Evolutionary conservation across 2,888 invertebrate genomes (phyloP).

Genomic region (Lysandra coridon): DNA sequence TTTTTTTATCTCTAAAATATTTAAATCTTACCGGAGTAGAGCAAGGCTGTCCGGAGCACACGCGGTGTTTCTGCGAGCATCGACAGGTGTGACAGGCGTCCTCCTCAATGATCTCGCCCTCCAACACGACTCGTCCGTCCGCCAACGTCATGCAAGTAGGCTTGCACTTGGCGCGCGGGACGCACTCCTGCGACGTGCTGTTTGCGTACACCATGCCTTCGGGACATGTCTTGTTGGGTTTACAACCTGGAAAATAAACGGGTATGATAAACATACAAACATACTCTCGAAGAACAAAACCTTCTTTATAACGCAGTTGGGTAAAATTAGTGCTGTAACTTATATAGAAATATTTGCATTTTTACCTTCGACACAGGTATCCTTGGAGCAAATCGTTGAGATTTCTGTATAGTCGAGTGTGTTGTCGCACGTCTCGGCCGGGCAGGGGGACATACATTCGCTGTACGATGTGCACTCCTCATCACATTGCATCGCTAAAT

Average conservation of each 20-base stretch:
- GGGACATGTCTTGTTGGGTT: slow-evolving; percentile 84
- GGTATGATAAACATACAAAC: too few species aligned
- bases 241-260: slow-evolving; percentile 81
- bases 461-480: slow-evolving; percentile 89
- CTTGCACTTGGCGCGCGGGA: slow-evolving; percentile 86
- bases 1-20: not conserved
- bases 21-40: slow-evolving; percentile 54
- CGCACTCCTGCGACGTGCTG: slow-evolving; percentile 84
- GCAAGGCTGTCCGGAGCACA: slow-evolving; percentile 88
- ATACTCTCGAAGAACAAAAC: too few species aligned
- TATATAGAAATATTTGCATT: not conserved
- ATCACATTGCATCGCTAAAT: slow-evolving; percentile 92
- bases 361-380: slow-evolving; percentile 88
- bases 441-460: slow-evolving; percentile 91
- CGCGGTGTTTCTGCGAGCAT: slow-evolving; percentile 84
- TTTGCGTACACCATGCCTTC: slow-evolving; percentile 87
- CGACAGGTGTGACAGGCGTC: slow-evolving; percentile 91
- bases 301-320: too few species aligned
- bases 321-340: too few species aligned
- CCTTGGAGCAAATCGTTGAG: slow-evolving; percentile 84
- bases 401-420: slow-evolving; percentile 82
- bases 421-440: slow-evolving; percentile 92
- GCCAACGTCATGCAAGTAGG: slow-evolving; percentile 84
- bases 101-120: slow-evolving; percentile 87
- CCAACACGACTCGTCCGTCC: slow-evolving; percentile 84